Evolutionary conservation across 2,888 invertebrate species (phyloP).

Genomic region (Stenodema calcarata): DNA sequence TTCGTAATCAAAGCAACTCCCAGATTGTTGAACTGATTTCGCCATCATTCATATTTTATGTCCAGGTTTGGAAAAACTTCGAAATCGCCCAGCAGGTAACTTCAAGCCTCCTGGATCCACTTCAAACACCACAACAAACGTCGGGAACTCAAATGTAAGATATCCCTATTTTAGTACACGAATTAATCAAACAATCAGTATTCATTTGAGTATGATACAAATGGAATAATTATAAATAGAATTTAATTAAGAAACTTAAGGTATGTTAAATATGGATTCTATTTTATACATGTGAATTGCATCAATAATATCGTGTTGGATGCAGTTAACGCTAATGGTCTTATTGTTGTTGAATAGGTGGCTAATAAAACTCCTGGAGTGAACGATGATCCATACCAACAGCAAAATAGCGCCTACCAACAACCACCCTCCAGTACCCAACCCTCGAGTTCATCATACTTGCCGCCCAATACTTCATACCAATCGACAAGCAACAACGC

Average conservation of each 20-base stretch:
- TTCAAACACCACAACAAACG: slow-evolving; percentile 18
- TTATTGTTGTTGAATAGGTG: neutral
- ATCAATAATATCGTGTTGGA: too few relatives aligned
- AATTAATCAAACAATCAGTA: too few relatives aligned
- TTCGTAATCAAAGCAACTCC: too few relatives aligned
- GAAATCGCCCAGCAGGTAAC: slow-evolving; percentile 58
- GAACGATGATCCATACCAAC: slow-evolving; percentile 59
- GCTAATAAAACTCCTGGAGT: slow-evolving; percentile 25
- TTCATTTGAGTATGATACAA: too few relatives aligned
- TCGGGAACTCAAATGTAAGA: slow-evolving; percentile 30
- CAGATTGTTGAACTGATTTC: too few relatives aligned
- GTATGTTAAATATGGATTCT: too few relatives aligned
- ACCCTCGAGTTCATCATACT: slow-evolving; percentile 45
- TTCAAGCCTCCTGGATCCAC: neutral
- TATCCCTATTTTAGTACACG: too few relatives aligned
- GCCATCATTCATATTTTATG: too few relatives aligned
- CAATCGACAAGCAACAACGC: neutral
- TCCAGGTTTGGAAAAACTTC: slow-evolving; percentile 56
- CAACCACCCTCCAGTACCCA: slow-evolving; percentile 39
- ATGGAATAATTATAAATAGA: too few relatives aligned
- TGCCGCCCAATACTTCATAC: slow-evolving; percentile 52
- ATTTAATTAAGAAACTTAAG: too few relatives aligned
- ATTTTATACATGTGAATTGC: too few relatives aligned
- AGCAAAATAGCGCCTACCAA: neutral
- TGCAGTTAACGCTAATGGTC: too few relatives aligned